Percentiles rank a stretch among this genome's conserved stretches.
Conservation (phyloP, 2,113 vertebrate genomes). For the Caracal caracal region DNA sequence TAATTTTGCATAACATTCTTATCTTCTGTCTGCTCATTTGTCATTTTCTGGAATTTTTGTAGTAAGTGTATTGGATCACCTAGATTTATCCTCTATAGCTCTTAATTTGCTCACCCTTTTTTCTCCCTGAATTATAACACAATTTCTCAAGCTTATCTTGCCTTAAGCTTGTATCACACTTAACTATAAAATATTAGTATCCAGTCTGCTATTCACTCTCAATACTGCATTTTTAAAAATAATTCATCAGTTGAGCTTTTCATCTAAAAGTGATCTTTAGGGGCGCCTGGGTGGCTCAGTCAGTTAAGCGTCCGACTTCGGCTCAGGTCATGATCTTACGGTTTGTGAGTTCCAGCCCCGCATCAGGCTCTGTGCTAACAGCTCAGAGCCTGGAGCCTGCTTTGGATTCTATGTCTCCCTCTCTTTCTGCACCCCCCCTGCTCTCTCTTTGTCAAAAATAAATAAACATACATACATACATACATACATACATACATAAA, state of each 20-base stretch:
- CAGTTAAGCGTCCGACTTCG: no score
- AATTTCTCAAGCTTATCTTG: constrained; percentile 48
- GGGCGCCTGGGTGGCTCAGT: no score
- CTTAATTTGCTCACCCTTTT: constrained; percentile 41
- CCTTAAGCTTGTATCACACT: constrained; percentile 41
- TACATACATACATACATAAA: no score
- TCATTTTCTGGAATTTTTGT: constrained; percentile 47
- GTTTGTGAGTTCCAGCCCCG: no score
- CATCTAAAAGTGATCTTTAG: constrained; percentile 33
- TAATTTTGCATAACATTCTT: neutral
- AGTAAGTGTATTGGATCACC: neutral
- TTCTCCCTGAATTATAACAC: constrained; percentile 53
- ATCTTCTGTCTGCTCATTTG: neutral
- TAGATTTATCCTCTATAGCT: neutral
- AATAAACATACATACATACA: no score
- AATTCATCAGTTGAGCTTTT: constrained; percentile 51
- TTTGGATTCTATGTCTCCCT: no score
- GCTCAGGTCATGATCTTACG: no score
- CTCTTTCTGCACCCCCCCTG: no score
- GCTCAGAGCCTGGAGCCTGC: no score
- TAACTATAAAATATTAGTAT: constrained; percentile 41
- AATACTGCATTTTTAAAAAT: constrained; percentile 23
- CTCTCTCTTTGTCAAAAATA: no score
- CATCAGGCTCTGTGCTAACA: no score
- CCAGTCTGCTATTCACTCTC: constrained; percentile 23